Percentiles rank a stretch among this genome's conserved stretches.
These are phyloP conservation scores for Chrysomallon squamiferum DNA, from an alignment of 1,140 invertebrate genomes.

Conservation along the genomic window DNA sequence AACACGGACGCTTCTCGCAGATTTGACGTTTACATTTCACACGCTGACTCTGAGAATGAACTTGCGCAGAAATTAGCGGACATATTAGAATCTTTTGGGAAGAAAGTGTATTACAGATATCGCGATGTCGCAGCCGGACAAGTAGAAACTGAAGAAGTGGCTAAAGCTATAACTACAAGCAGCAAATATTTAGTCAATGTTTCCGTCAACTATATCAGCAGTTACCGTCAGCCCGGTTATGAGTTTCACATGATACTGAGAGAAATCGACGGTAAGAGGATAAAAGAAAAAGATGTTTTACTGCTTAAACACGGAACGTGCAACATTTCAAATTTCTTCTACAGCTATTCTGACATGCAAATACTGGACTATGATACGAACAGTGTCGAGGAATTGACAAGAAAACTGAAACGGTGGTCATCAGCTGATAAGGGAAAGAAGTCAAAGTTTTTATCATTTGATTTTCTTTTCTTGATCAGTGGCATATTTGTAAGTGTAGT, in stretches of 20 bases:
- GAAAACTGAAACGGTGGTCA: too few relatives aligned
- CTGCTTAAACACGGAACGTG: too few relatives aligned
- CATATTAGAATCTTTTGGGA: not conserved
- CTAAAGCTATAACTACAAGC: not conserved
- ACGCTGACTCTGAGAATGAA: not conserved
- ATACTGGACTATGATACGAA: too few relatives aligned
- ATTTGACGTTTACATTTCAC: not conserved
- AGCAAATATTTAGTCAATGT: not conserved
- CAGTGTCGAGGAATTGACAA: too few relatives aligned
- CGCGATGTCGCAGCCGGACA: not conserved
- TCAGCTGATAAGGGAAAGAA: too few relatives aligned
- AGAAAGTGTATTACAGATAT: constrained; percentile 1
- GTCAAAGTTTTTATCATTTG: too few relatives aligned
- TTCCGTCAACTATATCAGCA: not conserved
- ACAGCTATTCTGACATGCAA: too few relatives aligned
- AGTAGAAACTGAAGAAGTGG: not conserved
- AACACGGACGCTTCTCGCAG: not conserved
- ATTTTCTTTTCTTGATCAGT: too few relatives aligned
- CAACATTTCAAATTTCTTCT: too few relatives aligned
- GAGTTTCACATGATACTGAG: not conserved
- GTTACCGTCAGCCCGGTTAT: not conserved
- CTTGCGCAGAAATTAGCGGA: not conserved
- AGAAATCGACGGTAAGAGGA: too few relatives aligned
- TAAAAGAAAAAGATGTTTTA: too few relatives aligned
- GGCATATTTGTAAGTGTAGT: too few relatives aligned